Evolutionary conservation across 2,113 vertebrate genomes (phyloP).

Genomic region (Trogon melanurus): DNA sequence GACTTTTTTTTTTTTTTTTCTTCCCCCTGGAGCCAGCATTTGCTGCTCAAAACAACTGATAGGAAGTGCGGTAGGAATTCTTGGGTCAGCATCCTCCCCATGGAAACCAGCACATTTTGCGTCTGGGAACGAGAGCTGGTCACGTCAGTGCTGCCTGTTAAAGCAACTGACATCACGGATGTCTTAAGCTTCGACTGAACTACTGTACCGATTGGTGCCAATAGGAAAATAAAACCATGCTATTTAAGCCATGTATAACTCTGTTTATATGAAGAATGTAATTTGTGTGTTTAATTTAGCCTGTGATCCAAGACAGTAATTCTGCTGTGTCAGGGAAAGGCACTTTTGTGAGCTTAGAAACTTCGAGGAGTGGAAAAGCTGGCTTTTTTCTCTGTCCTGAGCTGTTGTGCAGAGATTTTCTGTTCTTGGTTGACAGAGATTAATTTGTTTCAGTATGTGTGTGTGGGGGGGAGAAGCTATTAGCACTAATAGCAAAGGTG

Average conservation of each 20-base stretch:
- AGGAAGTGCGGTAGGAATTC: constrained; percentile 49
- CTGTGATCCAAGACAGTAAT: constrained; percentile 37
- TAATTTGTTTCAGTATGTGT: neutral
- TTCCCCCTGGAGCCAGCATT: neutral
- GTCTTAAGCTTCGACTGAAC: constrained; percentile 40
- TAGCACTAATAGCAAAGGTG: constrained; percentile 40
- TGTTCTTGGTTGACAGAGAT: constrained; percentile 1
- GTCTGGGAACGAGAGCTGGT: constrained; percentile 28
- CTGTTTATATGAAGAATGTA: constrained; percentile 41
- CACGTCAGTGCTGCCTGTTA: constrained; percentile 47
- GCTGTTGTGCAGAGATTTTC: neutral
- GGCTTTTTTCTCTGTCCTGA: neutral
- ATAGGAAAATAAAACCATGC: constrained; percentile 49
- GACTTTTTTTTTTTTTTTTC: neutral
- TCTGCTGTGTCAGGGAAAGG: constrained; percentile 46
- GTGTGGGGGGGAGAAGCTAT: neutral
- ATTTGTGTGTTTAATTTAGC: constrained; percentile 63
- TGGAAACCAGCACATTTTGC: constrained; percentile 39
- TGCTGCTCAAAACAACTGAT: constrained; percentile 30
- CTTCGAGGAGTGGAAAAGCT: constrained; percentile 17
- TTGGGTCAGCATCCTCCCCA: constrained; percentile 36
- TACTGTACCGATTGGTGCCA: constrained; percentile 54
- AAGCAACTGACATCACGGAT: constrained; percentile 61
- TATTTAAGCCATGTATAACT: constrained; percentile 51
- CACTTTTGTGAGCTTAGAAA: constrained; percentile 4